Base-by-base conservation (phyloP, 2,888 invertebrate genomes). In the Tiliacea aurago region DNA sequence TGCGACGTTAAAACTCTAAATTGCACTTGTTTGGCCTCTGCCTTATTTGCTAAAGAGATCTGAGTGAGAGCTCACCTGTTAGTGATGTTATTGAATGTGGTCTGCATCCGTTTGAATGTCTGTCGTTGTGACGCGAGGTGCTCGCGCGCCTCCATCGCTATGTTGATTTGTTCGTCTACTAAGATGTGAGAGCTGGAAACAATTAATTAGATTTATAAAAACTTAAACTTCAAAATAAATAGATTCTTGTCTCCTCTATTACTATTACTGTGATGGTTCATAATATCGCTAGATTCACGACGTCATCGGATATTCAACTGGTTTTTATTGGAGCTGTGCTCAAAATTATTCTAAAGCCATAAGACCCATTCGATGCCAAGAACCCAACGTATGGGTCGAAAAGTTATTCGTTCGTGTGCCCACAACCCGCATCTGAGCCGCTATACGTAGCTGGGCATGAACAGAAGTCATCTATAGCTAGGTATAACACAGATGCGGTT, bases 61-160 rank as follows among this genome's bases (percentile, higher is more conserved):
- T 45, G 1, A 63, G 15, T 45, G 18, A 13, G 18, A 41, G 33
- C 61, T 78, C 86, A 96, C 96, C 98, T 97, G 94, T 99, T 99
- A 13, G 99, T 98, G 87, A 99, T 97, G 90, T 99, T 98, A 90
- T 99, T 99, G 93, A 99, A 98, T 87, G 99, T 97, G 13, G 98
- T 99, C 94, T 99, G 99, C 90, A 99, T 97, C 59, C 98, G 97
- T 91, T 99, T 98, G 91, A 99, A 98, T 18, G 98, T 97, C 81
- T 98, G 98, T 69, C 99, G 97, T 93, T 99, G 99, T 20, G 97
- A 97, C 56, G 98, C 97, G 86, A 99, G 97, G 93, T 99, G 99
- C 84, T 99, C 99, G 88, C 99, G 98, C 6, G 99, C 99, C 91
- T 99, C 99, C 97, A 99, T 98, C 70, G 99, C 99, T 93, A 99